These are phyloP conservation scores for Chloromyia formosa DNA, from an alignment of 2,888 invertebrate species.

Conservation along the genomic window DNA sequence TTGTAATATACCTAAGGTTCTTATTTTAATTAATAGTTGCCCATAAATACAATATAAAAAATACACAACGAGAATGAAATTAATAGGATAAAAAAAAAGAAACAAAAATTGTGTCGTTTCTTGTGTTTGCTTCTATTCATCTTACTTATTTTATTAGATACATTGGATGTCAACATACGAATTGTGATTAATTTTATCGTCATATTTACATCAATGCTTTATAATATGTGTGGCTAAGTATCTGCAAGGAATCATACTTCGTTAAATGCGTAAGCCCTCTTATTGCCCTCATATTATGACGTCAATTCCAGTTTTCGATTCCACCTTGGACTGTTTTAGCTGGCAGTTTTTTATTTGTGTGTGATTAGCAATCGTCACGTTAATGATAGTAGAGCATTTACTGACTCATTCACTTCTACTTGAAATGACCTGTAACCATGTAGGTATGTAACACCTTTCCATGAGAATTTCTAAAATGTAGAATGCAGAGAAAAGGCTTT, in stretches of 20 bases:
- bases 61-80: slow-evolving; percentile 19
- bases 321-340: background rate
- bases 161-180: slow-evolving; percentile 29
- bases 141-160: slow-evolving; percentile 17
- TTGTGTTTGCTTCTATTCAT: background rate
- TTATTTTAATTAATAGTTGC: slow-evolving; percentile 35
- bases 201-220: slow-evolving; percentile 35
- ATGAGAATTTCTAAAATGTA: too few species aligned
- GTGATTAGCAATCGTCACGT: too few species aligned
- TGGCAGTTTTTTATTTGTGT: slow-evolving; percentile 6
- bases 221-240: slow-evolving; percentile 34
- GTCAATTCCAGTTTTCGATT: slow-evolving; percentile 37
- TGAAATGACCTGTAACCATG: too few species aligned
- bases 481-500: background rate
- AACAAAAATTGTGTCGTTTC: slow-evolving; percentile 17
- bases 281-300: background rate
- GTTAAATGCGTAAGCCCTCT: background rate
- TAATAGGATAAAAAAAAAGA: slow-evolving; percentile 21
- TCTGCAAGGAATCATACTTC: slow-evolving; percentile 40
- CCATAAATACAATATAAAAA: slow-evolving; percentile 41
- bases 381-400: too few species aligned
- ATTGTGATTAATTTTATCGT: slow-evolving; percentile 28
- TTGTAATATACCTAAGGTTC: slow-evolving; percentile 24
- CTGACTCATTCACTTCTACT: background rate
- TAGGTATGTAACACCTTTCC: too few species aligned